Conservation (phyloP, 2,797 vertebrate species). For the Chiloscyllium punctatum region DNA sequence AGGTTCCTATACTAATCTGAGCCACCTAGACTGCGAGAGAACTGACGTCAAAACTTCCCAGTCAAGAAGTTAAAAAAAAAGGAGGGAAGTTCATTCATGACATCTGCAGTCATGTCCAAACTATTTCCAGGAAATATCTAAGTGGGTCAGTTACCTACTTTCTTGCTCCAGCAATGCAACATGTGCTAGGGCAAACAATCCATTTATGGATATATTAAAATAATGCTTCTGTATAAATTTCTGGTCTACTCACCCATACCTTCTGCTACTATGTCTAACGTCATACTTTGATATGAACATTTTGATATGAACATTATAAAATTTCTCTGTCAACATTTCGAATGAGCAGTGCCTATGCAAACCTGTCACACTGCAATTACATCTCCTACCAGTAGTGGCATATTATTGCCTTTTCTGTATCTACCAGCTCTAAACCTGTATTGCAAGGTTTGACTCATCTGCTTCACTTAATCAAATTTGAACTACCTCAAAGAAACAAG, state of each 20-base stretch:
- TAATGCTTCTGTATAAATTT: not conserved
- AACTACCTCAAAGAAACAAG: not conserved
- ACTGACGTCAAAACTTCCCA: not conserved
- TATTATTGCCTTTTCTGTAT: not conserved
- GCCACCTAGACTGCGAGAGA: not conserved
- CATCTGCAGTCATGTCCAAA: not conserved
- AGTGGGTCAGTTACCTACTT: not conserved
- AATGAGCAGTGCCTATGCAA: not conserved
- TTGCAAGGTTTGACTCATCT: not conserved
- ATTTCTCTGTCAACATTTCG: not conserved
- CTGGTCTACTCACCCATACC: not conserved
- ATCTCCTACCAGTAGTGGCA: not conserved
- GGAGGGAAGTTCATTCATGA: not conserved
- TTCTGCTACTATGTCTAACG: not conserved
- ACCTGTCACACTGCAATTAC: not conserved
- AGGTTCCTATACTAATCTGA: not conserved
- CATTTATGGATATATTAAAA: not conserved
- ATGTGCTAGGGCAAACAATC: not conserved
- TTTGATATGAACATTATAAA: too few relatives aligned
- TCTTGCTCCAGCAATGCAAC: not conserved
- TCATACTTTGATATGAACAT: not conserved
- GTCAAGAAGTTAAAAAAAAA: not conserved
- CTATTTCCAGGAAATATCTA: not conserved
- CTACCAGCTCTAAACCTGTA: not conserved
- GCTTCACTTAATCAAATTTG: not conserved